Conservation (phyloP, 2,888 invertebrate genomes). For the Aleiodes leptofemur region DNA sequence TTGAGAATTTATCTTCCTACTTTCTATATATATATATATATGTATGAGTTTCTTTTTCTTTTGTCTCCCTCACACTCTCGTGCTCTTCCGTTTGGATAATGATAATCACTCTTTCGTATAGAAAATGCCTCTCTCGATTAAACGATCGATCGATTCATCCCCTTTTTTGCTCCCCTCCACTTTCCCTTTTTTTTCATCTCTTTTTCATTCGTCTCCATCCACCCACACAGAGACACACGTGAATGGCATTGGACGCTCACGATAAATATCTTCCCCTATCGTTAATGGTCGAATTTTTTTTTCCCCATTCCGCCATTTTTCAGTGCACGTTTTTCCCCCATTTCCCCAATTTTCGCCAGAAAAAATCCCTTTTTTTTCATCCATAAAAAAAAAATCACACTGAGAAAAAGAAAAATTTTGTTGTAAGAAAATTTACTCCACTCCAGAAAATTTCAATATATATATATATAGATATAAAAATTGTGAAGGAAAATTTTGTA, state of each 20-base stretch:
- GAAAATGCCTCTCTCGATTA: slow-evolving; percentile 57
- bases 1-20: slow-evolving; percentile 40
- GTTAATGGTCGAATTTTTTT: slow-evolving; percentile 35
- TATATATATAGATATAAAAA: too few relatives aligned
- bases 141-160: slow-evolving; percentile 57
- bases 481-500: too few relatives aligned
- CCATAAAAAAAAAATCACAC: too few relatives aligned
- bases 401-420: too few relatives aligned
- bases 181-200: slow-evolving; percentile 43
- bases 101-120: slow-evolving; percentile 48
- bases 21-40: background rate
- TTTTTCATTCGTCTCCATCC: slow-evolving; percentile 39
- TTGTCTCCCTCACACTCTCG: background rate
- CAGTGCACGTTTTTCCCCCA: background rate
- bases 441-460: too few relatives aligned
- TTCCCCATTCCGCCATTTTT: slow-evolving; percentile 33
- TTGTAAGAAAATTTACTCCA: too few relatives aligned
- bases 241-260: slow-evolving; percentile 50
- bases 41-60: slow-evolving; percentile 6
- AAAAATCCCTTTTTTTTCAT: too few relatives aligned
- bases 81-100: slow-evolving; percentile 42
- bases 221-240: slow-evolving; percentile 21
- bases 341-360: too few relatives aligned
- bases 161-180: slow-evolving; percentile 38
- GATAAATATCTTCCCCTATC: slow-evolving; percentile 41